Evolutionary conservation across 2,888 invertebrate species (phyloP).

Genomic region (Brachypalpus laphriformis): DNA sequence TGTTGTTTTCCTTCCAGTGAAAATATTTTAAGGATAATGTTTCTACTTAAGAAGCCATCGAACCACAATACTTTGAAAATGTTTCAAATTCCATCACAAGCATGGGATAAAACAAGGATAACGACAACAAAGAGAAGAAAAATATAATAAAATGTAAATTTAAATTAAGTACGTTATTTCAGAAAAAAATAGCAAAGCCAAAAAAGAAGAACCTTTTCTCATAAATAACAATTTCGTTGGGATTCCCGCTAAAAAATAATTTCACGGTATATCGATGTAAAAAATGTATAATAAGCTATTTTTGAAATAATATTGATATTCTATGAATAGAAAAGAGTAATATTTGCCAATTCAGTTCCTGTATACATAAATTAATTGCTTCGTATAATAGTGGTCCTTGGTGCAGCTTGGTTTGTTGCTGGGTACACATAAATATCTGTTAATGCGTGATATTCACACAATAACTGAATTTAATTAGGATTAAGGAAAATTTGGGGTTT

Average conservation of each 20-base stretch:
- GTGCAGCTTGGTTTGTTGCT: background rate
- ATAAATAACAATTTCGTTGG: background rate
- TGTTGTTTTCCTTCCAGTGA: background rate
- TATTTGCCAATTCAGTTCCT: background rate
- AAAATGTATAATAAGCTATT: background rate
- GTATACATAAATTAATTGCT: background rate
- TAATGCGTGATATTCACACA: background rate
- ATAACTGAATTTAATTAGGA: background rate
- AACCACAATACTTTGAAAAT: constrained; percentile 3
- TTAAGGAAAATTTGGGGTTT: background rate
- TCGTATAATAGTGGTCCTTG: background rate
- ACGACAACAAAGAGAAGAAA: background rate
- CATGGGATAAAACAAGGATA: background rate
- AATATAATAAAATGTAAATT: constrained; percentile 5
- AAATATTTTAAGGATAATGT: background rate
- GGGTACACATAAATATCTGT: background rate
- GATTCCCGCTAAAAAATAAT: background rate
- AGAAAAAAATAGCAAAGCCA: background rate
- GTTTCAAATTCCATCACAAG: background rate
- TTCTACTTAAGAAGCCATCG: constrained; percentile 1
- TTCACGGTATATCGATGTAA: too few species aligned
- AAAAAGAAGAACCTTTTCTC: background rate
- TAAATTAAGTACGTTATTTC: background rate
- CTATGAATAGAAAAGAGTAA: background rate
- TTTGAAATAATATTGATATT: background rate